phyloP scores from a whole-genome alignment of 2,113 vertebrate genomes.

The Paraplagusia blochii region DNA sequence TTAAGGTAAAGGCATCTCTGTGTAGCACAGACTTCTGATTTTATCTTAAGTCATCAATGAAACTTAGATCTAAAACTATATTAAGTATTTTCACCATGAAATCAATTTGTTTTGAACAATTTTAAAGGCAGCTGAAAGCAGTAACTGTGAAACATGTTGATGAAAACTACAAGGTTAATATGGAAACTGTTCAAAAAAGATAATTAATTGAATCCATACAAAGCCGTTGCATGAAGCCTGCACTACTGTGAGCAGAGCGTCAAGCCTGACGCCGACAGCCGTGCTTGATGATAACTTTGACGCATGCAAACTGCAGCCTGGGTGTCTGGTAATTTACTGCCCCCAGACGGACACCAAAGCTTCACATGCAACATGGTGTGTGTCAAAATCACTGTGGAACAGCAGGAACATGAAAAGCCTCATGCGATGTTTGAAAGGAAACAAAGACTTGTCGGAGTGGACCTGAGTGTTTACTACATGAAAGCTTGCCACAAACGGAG shows the following conservation, averaged over 20 bases:
- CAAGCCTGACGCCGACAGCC: constrained; percentile 17
- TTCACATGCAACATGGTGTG: constrained; percentile 62
- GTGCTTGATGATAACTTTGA: constrained; percentile 2
- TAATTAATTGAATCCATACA: too few species aligned
- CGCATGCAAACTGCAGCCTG: constrained; percentile 34
- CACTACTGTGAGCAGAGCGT: constrained; percentile 25
- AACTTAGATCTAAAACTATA: too few species aligned
- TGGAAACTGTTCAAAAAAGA: too few species aligned
- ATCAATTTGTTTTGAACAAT: too few species aligned
- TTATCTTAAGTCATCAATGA: too few species aligned
- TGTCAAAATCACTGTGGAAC: constrained; percentile 47
- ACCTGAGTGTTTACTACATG: constrained; percentile 27
- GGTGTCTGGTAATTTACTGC: constrained; percentile 28
- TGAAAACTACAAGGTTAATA: too few species aligned
- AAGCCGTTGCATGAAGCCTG: not conserved
- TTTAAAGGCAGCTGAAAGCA: too few species aligned
- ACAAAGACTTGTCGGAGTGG: constrained; percentile 12
- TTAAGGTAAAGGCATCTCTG: too few species aligned
- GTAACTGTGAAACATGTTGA: too few species aligned
- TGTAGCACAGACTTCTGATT: too few species aligned
- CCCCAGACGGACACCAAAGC: constrained; percentile 49
- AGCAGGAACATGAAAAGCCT: constrained; percentile 44
- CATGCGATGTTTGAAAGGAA: not conserved
- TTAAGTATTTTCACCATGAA: too few species aligned
- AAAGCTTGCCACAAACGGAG: constrained; percentile 18